phyloP scores from a whole-genome alignment of 2,888 invertebrate species.

The Ennomos fuscantarius region DNA sequence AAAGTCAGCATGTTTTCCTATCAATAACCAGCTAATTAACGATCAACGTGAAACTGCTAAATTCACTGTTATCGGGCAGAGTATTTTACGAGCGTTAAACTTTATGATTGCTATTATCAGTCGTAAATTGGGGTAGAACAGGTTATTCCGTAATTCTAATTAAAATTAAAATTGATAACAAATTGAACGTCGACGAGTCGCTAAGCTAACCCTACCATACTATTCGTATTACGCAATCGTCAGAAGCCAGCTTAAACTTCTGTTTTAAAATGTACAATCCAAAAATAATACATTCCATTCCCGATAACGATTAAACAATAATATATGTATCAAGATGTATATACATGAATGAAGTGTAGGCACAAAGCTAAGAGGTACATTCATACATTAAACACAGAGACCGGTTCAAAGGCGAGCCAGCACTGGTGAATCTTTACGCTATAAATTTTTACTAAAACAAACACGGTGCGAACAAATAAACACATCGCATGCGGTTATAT shows the following conservation, averaged over 20 bases:
- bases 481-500: conserved; percentile 54
- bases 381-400: conserved; percentile 50
- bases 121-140: conserved; percentile 18
- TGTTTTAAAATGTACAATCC: no score
- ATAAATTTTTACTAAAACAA: conserved; percentile 78
- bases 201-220: no score
- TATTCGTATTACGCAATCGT: no score
- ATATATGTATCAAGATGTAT: conserved; percentile 7
- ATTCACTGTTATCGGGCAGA: conserved; percentile 20
- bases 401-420: conserved; percentile 64
- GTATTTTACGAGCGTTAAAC: conserved; percentile 22
- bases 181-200: not conserved
- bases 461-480: conserved; percentile 68
- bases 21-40: conserved; percentile 23
- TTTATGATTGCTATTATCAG: conserved; percentile 16
- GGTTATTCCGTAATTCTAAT: conserved; percentile 18
- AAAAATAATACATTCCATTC: no score
- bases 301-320: not conserved
- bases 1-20: conserved; percentile 30
- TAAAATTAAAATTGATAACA: conserved; percentile 1
- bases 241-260: no score
- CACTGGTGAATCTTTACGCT: conserved; percentile 61
- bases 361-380: conserved; percentile 36
- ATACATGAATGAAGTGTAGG: conserved; percentile 33
- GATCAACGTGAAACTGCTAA: conserved; percentile 18